phyloP scores from a whole-genome alignment of 2,888 invertebrate genomes.

The Apeira syringaria region DNA sequence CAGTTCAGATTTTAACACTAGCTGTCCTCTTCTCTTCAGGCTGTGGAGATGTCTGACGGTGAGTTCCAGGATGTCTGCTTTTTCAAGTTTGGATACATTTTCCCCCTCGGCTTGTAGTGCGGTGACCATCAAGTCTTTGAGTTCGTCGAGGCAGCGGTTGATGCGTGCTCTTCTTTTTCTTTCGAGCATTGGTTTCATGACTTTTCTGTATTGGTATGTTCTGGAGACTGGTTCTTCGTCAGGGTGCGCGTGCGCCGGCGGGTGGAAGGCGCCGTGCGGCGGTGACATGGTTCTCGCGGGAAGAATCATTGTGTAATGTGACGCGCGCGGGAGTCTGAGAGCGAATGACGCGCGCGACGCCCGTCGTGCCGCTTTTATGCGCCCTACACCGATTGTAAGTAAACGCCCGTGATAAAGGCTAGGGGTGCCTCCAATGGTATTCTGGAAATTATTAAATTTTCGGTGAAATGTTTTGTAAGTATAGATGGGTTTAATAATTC shows the following conservation, averaged over 20 bases:
- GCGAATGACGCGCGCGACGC: slow-evolving; percentile 79
- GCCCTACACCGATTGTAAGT: slow-evolving; percentile 80
- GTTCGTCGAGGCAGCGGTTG: slow-evolving; percentile 94
- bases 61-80: slow-evolving; percentile 93
- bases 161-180: slow-evolving; percentile 94
- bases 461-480: too few species aligned
- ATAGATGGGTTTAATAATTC: too few species aligned
- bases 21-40: slow-evolving; percentile 87
- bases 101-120: slow-evolving; percentile 94
- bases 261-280: slow-evolving; percentile 78
- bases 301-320: slow-evolving; percentile 63
- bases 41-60: slow-evolving; percentile 94
- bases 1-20: slow-evolving; percentile 84
- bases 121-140: slow-evolving; percentile 94
- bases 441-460: too few species aligned
- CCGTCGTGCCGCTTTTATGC: slow-evolving; percentile 69
- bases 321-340: slow-evolving; percentile 74
- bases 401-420: slow-evolving; percentile 80
- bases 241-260: slow-evolving; percentile 65
- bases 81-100: slow-evolving; percentile 93
- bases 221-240: slow-evolving; percentile 89
- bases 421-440: slow-evolving; percentile 60
- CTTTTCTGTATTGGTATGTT: slow-evolving; percentile 96
- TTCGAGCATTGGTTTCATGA: slow-evolving; percentile 96
- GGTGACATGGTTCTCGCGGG: slow-evolving; percentile 80